phyloP scores from a whole-genome alignment of 2,113 vertebrate genomes.

The Nerophis lumbriciformis region DNA sequence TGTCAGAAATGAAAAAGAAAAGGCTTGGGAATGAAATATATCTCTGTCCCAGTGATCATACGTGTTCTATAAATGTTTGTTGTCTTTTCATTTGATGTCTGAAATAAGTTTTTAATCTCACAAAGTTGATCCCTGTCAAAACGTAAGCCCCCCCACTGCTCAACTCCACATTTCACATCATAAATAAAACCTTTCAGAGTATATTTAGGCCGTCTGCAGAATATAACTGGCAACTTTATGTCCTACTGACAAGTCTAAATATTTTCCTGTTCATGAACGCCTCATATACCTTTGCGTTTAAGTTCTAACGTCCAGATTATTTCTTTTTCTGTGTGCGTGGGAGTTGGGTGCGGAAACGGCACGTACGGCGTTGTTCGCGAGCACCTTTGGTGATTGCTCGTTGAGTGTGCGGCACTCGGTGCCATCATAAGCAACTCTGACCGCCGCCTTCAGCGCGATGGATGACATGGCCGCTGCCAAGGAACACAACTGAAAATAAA shows the following conservation, averaged over 20 bases:
- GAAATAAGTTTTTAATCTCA: conserved; percentile 9
- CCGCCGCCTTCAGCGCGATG: conserved; percentile 42
- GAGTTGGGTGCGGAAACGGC: conserved; percentile 11
- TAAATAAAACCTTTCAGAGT: conserved; percentile 31
- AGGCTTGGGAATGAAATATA: not conserved
- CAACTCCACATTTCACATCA: conserved; percentile 20
- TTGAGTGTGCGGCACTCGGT: conserved; percentile 27
- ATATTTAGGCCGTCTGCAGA: conserved; percentile 5
- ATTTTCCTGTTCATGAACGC: conserved; percentile 22
- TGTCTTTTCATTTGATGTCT: not conserved
- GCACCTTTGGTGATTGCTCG: conserved; percentile 34
- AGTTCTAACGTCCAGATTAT: conserved; percentile 6
- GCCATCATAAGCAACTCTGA: conserved; percentile 55
- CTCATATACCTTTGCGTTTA: conserved; percentile 8
- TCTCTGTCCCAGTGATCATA: not conserved
- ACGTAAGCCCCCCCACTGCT: conserved; percentile 1
- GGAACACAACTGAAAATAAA: conserved; percentile 67
- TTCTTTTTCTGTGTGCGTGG: conserved; percentile 27
- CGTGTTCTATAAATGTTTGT: not conserved
- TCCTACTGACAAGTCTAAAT: conserved; percentile 31
- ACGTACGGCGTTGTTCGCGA: conserved; percentile 13
- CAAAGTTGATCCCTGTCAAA: conserved; percentile 10
- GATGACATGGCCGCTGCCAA: conserved; percentile 63
- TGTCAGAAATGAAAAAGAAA: conserved; percentile 5
- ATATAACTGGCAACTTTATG: conserved; percentile 30